Evolutionary conservation across 2,113 vertebrate species (phyloP), one percentile per base, ranked within the genome.

Genomic region (Lophius piscatorius): DNA sequence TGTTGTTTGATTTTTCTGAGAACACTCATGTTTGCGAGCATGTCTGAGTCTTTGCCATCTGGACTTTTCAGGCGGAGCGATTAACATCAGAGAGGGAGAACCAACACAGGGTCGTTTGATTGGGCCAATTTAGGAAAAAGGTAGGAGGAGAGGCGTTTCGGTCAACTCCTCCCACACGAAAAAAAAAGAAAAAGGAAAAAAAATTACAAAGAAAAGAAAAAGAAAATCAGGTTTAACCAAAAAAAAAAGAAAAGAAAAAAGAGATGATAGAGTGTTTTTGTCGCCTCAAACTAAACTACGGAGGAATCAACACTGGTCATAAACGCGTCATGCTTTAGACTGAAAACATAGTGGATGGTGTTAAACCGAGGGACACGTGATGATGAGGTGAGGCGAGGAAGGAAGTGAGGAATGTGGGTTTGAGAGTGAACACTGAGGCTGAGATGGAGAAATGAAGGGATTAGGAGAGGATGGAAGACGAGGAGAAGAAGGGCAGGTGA

Each of bases 31-130:
- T 79, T 34, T 74, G 63, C 47, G 55, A 59, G 74, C 69, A 66
- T 59, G 70, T 92, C 92, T 94, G 93, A 94, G 93, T 91, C 90
- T 92, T 93, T 89, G 93, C 94, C 95, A 94, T 92, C 92, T 93
- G 92, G 93, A 90, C 74, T 68, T 92, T 94, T 94, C 93, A 94
- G 93, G 92, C 90, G 91, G 92, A 94, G 92, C 84, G 93, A 81
- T 93, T 92, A 95, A 94, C 94, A 95, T 94, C 94, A 95, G 94
- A 94, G 92, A 93, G 94, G 93, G 93, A 92, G 96, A 88, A 94
- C 92, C 9, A 93, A 91, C 91, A 93, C 89, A 86, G 92, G 93
- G 93, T 90, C 87, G 80, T 93, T 94, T 93, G 93, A 89, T 91
- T 92, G 92, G 92, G 92, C 84, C 76, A 78, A 94, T 94, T 93